phyloP scores from a whole-genome alignment of 2,113 vertebrate genomes.

The Saccopteryx leptura region DNA sequence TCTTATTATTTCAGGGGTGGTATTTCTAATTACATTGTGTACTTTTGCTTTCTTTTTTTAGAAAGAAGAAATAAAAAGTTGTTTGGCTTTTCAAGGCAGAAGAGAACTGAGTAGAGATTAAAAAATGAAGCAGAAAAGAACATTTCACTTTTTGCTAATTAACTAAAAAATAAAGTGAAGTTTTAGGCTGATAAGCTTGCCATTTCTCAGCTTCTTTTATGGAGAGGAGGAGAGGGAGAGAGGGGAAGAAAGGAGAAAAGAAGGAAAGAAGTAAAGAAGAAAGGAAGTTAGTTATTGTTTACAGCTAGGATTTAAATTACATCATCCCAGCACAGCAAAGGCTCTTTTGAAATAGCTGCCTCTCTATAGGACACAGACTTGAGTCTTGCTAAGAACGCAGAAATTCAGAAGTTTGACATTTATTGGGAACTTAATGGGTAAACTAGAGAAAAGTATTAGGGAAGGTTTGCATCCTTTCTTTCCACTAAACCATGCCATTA shows the following conservation, averaged over 20 bases:
- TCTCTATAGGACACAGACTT: background rate
- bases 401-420: slow-evolving; percentile 45
- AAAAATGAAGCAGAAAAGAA: background rate
- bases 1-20: background rate
- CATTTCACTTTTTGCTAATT: slow-evolving; percentile 22
- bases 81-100: slow-evolving; percentile 49
- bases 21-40: slow-evolving; percentile 39
- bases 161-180: background rate
- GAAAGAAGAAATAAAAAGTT: slow-evolving; percentile 36
- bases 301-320: background rate
- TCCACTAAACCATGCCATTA: background rate
- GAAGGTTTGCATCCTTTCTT: background rate
- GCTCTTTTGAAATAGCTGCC: slow-evolving; percentile 3
- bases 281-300: background rate
- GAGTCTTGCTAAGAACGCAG: background rate
- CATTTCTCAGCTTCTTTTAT: background rate
- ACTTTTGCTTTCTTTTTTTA: background rate
- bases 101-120: background rate
- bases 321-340: background rate
- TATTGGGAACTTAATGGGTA: slow-evolving; percentile 43
- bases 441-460: background rate
- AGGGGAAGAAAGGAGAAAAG: rapidly evolving
- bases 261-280: rapidly evolving
- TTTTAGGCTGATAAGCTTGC: background rate
- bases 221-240: background rate